Conservation (phyloP, 1,140 invertebrate genomes). For the Delia radicum region DNA sequence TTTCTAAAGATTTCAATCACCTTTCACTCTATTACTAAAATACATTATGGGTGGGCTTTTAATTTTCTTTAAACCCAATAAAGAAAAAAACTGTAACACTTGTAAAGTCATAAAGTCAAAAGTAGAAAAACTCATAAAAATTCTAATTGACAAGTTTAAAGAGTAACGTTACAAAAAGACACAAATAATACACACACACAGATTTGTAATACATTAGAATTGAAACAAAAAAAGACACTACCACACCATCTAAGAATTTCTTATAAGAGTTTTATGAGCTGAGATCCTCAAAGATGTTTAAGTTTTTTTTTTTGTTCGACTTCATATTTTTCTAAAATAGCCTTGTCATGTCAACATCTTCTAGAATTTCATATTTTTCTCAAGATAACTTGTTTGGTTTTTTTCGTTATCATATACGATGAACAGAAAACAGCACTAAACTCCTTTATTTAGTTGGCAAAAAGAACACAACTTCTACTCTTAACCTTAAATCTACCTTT, state of each 20-base stretch:
- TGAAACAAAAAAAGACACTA: neutral
- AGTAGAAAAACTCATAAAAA: conserved; percentile 18
- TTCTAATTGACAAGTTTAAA: conserved; percentile 19
- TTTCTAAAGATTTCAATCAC: conserved; percentile 10
- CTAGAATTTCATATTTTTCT: conserved; percentile 29
- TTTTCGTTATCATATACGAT: neutral
- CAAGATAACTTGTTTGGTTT: neutral
- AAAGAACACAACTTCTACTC: neutral
- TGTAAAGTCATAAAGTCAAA: conserved; percentile 7
- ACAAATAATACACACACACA: neutral
- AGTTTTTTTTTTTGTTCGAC: neutral
- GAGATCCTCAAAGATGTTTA: neutral
- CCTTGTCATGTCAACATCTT: conserved; percentile 31
- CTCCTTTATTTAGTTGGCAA: neutral
- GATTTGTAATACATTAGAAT: neutral
- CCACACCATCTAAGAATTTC: neutral
- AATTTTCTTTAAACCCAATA: neutral
- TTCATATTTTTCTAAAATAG: conserved; percentile 6
- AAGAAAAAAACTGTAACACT: conserved; percentile 13
- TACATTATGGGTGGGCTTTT: conserved; percentile 4
- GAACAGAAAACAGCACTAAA: neutral
- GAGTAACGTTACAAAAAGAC: conserved; percentile 7
- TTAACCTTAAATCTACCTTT: conserved; percentile 12
- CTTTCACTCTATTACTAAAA: neutral
- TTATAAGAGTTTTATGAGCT: neutral